phyloP scores from a whole-genome alignment of 1,140 invertebrate species.

The Antheraea pernyi region DNA sequence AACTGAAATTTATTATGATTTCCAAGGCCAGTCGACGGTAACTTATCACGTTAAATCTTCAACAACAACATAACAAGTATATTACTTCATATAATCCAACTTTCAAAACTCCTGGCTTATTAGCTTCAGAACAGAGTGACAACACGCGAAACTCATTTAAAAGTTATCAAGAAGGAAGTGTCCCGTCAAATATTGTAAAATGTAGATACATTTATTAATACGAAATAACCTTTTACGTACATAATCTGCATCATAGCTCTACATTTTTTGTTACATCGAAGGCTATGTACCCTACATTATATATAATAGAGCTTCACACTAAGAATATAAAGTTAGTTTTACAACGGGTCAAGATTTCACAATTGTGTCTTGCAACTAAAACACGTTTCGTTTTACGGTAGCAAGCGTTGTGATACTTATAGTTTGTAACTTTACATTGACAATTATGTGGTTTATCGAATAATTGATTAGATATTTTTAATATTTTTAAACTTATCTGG shows the following conservation, averaged over 20 bases:
- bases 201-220: constrained; percentile 27
- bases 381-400: constrained; percentile 38
- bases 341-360: constrained; percentile 3
- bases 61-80: constrained; percentile 13
- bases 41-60: constrained; percentile 7
- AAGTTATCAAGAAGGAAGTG: constrained; percentile 24
- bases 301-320: constrained; percentile 33
- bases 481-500: too few relatives aligned
- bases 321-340: constrained; percentile 47
- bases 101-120: constrained; percentile 7
- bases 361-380: neutral
- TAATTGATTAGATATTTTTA: too few relatives aligned
- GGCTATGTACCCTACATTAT: constrained; percentile 31
- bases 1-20: neutral
- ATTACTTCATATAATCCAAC: neutral
- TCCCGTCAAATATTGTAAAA: constrained; percentile 26
- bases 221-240: constrained; percentile 60
- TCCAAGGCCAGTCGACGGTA: neutral
- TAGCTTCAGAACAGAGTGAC: neutral
- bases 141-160: neutral
- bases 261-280: constrained; percentile 53
- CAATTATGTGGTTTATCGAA: too few relatives aligned
- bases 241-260: constrained; percentile 51
- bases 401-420: neutral
- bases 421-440: neutral